Conservation (phyloP, 1,140 invertebrate species). For the Batillaria attramentaria region DNA sequence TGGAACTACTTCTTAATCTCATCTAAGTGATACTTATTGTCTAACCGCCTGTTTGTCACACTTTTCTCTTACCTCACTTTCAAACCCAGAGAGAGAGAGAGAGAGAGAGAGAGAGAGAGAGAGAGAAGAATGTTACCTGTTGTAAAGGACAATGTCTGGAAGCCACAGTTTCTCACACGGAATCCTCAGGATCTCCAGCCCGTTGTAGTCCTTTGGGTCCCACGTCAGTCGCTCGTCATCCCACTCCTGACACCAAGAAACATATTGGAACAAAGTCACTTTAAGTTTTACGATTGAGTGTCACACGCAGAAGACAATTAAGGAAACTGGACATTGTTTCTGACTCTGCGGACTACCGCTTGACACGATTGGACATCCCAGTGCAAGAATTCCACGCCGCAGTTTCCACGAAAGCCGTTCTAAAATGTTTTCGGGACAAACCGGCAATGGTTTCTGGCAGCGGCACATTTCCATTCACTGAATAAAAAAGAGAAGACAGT, state of each 20-base stretch:
- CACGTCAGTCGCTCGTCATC: constrained; percentile 97
- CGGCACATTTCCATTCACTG: too few species aligned
- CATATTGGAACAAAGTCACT: neutral
- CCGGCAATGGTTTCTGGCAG: too few species aligned
- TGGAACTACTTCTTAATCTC: too few species aligned
- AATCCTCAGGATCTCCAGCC: constrained; percentile 57
- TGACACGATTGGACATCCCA: too few species aligned
- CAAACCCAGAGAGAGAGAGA: neutral
- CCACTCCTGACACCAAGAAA: constrained; percentile 77
- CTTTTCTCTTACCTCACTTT: too few species aligned
- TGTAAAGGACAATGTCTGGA: constrained; percentile 68
- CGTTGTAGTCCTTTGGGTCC: constrained; percentile 95
- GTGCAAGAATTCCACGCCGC: neutral
- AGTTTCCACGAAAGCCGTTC: too few species aligned
- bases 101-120: neutral
- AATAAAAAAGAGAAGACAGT: too few species aligned
- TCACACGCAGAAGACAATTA: neutral
- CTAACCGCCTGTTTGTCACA: too few species aligned
- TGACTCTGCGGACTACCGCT: too few species aligned
- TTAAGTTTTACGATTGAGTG: neutral
- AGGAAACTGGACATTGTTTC: too few species aligned
- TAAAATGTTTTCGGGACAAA: too few species aligned
- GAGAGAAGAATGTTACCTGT: constrained; percentile 51
- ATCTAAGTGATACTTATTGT: too few species aligned
- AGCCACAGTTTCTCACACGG: constrained; percentile 66